These are phyloP conservation scores for Ceratina australensis DNA, from an alignment of 1,140 invertebrate species.

Conservation along the genomic window DNA sequence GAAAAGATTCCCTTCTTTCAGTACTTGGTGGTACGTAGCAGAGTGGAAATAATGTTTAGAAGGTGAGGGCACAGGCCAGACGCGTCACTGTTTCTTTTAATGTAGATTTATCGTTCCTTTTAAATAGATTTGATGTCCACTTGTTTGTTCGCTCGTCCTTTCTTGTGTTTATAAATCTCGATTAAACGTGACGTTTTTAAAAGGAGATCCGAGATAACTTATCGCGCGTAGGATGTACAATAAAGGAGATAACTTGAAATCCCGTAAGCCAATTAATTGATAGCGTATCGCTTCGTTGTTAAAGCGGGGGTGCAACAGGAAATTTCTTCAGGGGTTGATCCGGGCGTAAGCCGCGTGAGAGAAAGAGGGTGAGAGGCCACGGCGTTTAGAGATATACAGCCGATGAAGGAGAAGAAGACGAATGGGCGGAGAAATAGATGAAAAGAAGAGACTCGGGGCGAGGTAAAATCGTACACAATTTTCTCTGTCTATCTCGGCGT, in stretches of 20 bases:
- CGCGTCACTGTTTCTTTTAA: background rate
- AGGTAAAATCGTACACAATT: conserved; percentile 19
- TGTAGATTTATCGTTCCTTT: background rate
- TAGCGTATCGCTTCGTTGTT: background rate
- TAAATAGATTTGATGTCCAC: too few relatives aligned
- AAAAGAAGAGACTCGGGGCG: background rate
- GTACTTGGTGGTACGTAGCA: background rate
- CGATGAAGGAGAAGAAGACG: conserved; percentile 23
- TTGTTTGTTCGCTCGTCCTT: too few relatives aligned
- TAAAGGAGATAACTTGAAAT: background rate
- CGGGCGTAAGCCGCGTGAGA: conserved; percentile 27
- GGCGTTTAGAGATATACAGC: conserved; percentile 5
- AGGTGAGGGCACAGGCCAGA: too few relatives aligned
- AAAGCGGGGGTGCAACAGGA: background rate
- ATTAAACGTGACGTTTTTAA: too few relatives aligned
- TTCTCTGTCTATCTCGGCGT: conserved; percentile 9
- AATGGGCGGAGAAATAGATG: conserved; percentile 19
- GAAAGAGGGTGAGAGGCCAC: background rate
- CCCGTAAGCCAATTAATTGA: background rate
- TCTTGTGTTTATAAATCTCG: too few relatives aligned
- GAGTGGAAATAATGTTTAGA: background rate
- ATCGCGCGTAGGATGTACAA: too few relatives aligned
- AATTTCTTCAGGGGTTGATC: conserved; percentile 22
- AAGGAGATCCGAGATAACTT: too few relatives aligned
- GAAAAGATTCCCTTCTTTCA: background rate